These are phyloP conservation scores for Drosophila saltans DNA, from an alignment of 1,140 invertebrate species.

Conservation along the genomic window DNA sequence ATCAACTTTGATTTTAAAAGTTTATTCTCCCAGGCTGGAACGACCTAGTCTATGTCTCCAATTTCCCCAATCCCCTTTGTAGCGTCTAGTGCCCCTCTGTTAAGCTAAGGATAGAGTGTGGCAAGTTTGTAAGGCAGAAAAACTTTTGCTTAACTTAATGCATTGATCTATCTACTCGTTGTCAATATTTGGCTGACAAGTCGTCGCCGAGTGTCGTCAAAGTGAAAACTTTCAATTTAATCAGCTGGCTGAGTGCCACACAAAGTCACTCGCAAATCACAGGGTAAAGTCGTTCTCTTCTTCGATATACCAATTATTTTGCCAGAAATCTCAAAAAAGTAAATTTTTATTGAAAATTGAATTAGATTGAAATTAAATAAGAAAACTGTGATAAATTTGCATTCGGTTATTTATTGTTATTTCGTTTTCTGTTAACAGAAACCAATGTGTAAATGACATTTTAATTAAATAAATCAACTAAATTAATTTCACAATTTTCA, in stretches of 20 bases:
- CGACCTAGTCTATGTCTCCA: too few relatives aligned
- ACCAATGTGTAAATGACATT: not conserved
- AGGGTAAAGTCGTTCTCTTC: not conserved
- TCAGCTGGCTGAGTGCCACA: slow-evolving; percentile 65
- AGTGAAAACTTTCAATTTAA: slow-evolving; percentile 68
- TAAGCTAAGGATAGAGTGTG: slow-evolving; percentile 43
- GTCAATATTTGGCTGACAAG: slow-evolving; percentile 76
- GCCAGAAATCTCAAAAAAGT: not conserved
- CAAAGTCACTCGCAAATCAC: not conserved
- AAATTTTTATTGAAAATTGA: not conserved
- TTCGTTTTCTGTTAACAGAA: not conserved
- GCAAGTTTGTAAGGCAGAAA: slow-evolving; percentile 30
- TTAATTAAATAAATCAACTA: not conserved
- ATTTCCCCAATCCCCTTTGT: not conserved
- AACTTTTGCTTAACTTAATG: slow-evolving; percentile 65
- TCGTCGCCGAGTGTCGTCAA: slow-evolving; percentile 47
- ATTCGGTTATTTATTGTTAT: not conserved
- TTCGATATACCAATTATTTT: not conserved
- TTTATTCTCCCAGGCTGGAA: slow-evolving; percentile 55
- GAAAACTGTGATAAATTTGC: not conserved
- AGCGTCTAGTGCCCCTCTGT: slow-evolving; percentile 4
- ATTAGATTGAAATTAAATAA: not conserved
- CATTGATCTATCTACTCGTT: slow-evolving; percentile 66
- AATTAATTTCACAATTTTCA: slow-evolving; percentile 1
- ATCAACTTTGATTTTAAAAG: slow-evolving; percentile 73